Evolutionary conservation across 1,140 invertebrate species (phyloP), one percentile per base, ranked within the genome.

Genomic region (Magallana gigas): DNA sequence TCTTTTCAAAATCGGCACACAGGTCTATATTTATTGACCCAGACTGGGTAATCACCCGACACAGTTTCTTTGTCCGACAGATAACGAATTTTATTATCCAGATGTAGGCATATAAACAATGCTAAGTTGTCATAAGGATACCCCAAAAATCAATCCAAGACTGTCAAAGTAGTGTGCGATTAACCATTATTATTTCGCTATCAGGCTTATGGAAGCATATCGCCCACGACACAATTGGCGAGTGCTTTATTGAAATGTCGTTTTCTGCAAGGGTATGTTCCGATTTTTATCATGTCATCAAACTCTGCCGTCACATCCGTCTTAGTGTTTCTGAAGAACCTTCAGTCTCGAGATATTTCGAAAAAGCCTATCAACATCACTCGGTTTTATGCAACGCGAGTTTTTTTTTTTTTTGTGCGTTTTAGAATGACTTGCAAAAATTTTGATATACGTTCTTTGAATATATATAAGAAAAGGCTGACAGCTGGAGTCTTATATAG

Each of bases 131-230:
- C 68, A 71, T 29, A 71, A 71, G n/a, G 68, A 71, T 71, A 29
- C 68, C 11, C 68, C 23, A 71, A 71, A 71, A 71, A 71, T 71
- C 68, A 71, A 71, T 71, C 36, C 36, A 29, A 71, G 68, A 71
- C 23, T 71, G 68, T 71, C 68, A 71, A 71, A 71, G 68, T 71
- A 11, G 7, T 11, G 23, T 18, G 11, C 8, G 68, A 71, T 23
- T 71, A 71, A 29, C 68, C 68, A 71, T 71, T 71, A 71, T 71
- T 71, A 71, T 71, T 71, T 29, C 18, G 68, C 68, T 71, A 71
- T 71, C 68, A 12, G 68, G 68, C 68, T 48, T 23, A 71, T 71
- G 12, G 68, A 71, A 36, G 23, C 68, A 18, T 71, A 71, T 71
- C 68, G 68, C 68, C 68, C 68, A 71, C 68, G 68, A 71, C 68